phyloP scores from a whole-genome alignment of 2,113 vertebrate species.

The Myrmecobius fasciatus region DNA sequence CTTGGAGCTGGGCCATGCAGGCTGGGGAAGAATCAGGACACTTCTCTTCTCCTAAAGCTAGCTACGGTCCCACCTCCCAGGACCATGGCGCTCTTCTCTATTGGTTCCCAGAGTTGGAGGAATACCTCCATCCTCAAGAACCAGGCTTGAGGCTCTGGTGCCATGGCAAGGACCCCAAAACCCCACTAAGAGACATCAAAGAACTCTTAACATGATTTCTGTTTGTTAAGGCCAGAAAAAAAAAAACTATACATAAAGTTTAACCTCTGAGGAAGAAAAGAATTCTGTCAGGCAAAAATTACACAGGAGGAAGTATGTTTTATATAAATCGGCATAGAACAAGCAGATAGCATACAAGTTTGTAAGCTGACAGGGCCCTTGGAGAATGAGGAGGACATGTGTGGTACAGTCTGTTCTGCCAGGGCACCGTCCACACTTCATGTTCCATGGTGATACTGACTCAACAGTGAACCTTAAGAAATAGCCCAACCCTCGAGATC shows the following conservation, averaged over 20 bases:
- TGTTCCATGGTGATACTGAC: slow-evolving; percentile 48
- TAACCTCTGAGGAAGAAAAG: slow-evolving; percentile 40
- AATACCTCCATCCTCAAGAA: slow-evolving; percentile 27
- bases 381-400: neutral
- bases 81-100: slow-evolving; percentile 43
- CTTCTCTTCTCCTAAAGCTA: slow-evolving; percentile 38
- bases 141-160: slow-evolving; percentile 33
- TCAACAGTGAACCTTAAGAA: slow-evolving; percentile 62
- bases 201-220: slow-evolving; percentile 11
- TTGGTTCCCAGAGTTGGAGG: slow-evolving; percentile 41
- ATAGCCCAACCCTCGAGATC: slow-evolving; percentile 51
- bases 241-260: slow-evolving; percentile 35
- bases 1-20: neutral
- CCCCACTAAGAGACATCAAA: slow-evolving; percentile 14
- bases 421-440: slow-evolving; percentile 52
- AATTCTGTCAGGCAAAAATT: slow-evolving; percentile 32
- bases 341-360: neutral
- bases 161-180: slow-evolving; percentile 34
- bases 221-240: slow-evolving; percentile 45
- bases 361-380: neutral
- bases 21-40: neutral
- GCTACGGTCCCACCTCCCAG: slow-evolving; percentile 44
- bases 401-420: neutral
- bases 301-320: slow-evolving; percentile 40
- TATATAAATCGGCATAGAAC: slow-evolving; percentile 52